Base-by-base conservation (phyloP, 2,113 vertebrate species). In the Petaurus breviceps region DNA sequence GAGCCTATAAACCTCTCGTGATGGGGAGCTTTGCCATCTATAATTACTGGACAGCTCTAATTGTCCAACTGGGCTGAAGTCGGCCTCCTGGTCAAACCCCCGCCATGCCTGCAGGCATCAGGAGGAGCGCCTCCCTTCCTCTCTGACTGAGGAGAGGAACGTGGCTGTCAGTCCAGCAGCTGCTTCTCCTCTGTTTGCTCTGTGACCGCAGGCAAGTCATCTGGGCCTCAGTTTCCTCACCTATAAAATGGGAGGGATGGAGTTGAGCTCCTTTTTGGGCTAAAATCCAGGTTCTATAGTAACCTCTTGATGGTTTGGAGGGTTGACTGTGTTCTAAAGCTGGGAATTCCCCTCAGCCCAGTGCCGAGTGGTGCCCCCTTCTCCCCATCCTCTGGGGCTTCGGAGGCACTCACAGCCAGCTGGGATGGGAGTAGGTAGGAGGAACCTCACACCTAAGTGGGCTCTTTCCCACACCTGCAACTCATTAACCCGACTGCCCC, bases 401-500 rank as follows among this genome's bases (percentile, higher is more conserved):
- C 16, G 19, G 37, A 22, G 68, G n/a, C 19, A 19, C 68, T 77
- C 68, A n/a, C 4, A n/a, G 4, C 3, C 37, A n/a, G 14, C 37
- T 16, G 10, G 55, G 54, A 24, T 25, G 10, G 57, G 2, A 8
- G 55, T 10, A 11, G 23, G 61, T 37, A 31, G 14, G 37, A 16
- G 19, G 68, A 84, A 84, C 14, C 68, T 22, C 19, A 22, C 37
- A 43, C 19, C 37, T 22, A 84, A 84, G 37, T 22, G 37, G 68
- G 37, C 93, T 93, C 26, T 77, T 37, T 26, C n/a, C 61, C 93
- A 55, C 68, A 95, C 90, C 57, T 92, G 95, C 93, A 28, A 91
- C 93, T 96, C 93, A 89, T 94, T 96, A 96, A 94, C 95, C 51
- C 52, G 24, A 12, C 51, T 68, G 94, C 54, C 89, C 90, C 37